Conservation (phyloP, 2,113 vertebrate genomes). For the Nipponia nippon region DNA sequence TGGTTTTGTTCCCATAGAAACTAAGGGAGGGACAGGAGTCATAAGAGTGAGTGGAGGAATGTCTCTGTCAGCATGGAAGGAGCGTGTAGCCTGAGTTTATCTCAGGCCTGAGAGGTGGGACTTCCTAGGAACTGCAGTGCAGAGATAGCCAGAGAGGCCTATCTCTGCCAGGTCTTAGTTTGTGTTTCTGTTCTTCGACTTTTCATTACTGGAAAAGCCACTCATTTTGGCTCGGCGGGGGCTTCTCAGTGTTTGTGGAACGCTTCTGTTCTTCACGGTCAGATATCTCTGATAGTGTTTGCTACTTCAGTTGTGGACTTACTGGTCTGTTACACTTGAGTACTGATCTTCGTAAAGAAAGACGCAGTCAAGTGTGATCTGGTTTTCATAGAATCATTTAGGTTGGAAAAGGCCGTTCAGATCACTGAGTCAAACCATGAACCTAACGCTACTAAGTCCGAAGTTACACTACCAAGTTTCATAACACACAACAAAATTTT, state of each 20-base stretch:
- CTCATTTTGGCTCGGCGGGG: not conserved
- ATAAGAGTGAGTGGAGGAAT: not conserved
- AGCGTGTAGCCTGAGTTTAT: not conserved
- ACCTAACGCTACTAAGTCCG: not conserved
- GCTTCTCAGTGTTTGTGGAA: not conserved
- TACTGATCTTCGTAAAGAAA: not conserved
- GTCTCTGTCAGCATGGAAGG: not conserved
- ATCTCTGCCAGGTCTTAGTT: not conserved
- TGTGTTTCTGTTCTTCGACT: not conserved
- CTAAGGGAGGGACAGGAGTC: not conserved
- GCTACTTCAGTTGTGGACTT: not conserved
- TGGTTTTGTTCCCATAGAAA: not conserved
- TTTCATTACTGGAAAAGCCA: not conserved
- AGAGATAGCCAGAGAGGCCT: not conserved
- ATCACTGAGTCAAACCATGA: not conserved
- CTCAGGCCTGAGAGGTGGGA: not conserved
- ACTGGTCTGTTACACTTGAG: not conserved
- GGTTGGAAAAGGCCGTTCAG: not conserved
- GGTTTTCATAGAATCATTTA: not conserved
- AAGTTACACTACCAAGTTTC: not conserved
- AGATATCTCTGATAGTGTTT: not conserved
- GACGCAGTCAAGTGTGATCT: not conserved
- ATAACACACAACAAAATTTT: not conserved
- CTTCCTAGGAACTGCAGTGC: not conserved
- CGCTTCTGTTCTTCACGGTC: not conserved